Evolutionary conservation across 2,113 vertebrate genomes (phyloP).

Genomic region (Anolis sagrei): DNA sequence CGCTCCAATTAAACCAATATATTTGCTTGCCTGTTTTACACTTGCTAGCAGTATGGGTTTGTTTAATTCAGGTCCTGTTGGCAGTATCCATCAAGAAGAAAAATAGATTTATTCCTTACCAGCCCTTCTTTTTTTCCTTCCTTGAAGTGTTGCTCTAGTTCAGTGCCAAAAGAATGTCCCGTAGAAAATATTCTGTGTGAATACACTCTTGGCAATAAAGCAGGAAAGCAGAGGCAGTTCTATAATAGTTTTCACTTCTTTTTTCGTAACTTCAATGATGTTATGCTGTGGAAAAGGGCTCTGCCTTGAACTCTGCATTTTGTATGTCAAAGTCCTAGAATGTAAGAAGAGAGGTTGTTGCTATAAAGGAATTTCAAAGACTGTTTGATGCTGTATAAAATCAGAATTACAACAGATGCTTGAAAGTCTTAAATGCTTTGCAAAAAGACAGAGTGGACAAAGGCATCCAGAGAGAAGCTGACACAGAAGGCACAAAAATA

Average conservation of each 20-base stretch:
- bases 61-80: accelerated
- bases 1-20: neutral
- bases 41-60: neutral
- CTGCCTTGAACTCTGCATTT: slow-evolving; percentile 51
- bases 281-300: slow-evolving; percentile 49
- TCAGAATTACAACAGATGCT: slow-evolving; percentile 20
- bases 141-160: neutral
- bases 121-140: neutral
- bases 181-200: slow-evolving; percentile 28
- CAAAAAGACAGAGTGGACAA: slow-evolving; percentile 42
- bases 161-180: slow-evolving; percentile 32
- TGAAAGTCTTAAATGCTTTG: slow-evolving; percentile 42
- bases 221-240: slow-evolving; percentile 37
- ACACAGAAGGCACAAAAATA: slow-evolving; percentile 53
- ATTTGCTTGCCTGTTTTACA: neutral
- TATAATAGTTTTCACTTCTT: slow-evolving; percentile 34
- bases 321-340: slow-evolving; percentile 6
- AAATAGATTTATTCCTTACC: slow-evolving; percentile 18
- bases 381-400: slow-evolving; percentile 52
- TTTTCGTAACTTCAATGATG: slow-evolving; percentile 38
- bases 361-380: slow-evolving; percentile 8
- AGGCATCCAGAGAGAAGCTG: slow-evolving; percentile 40
- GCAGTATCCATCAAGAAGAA: neutral
- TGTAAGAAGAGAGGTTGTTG: slow-evolving; percentile 12
- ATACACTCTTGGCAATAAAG: neutral